Conservation (phyloP, 2,113 vertebrate genomes). For the Tricholaema leucomelas region DNA sequence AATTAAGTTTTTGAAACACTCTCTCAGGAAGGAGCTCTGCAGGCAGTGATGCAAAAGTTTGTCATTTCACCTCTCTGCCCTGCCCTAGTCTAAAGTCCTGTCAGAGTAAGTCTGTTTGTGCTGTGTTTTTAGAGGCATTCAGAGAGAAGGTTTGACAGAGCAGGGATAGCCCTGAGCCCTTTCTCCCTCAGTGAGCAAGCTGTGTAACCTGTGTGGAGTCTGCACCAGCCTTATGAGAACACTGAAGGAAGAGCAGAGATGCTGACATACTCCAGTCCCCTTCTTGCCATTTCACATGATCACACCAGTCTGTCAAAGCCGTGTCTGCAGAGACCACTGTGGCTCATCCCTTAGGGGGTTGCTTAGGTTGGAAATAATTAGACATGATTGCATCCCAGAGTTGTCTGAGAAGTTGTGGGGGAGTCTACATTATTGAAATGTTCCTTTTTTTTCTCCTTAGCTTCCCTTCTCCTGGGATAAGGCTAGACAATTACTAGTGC, state of each 20-base stretch:
- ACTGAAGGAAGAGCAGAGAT: not conserved
- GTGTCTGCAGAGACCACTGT: not conserved
- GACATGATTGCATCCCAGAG: not conserved
- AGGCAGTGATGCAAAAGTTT: conserved; percentile 19
- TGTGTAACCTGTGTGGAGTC: not conserved
- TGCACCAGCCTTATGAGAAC: not conserved
- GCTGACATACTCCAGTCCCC: not conserved
- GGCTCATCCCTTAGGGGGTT: not conserved
- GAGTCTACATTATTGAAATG: not conserved
- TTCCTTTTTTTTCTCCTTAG: not conserved
- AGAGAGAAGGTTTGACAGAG: not conserved
- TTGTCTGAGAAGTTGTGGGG: not conserved
- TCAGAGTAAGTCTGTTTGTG: conserved; percentile 2
- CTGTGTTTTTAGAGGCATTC: not conserved
- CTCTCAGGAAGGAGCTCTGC: conserved; percentile 13
- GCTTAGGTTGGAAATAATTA: not conserved
- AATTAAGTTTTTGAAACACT: not conserved
- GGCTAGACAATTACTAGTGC: not conserved
- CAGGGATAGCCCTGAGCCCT: not conserved
- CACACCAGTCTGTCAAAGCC: not conserved
- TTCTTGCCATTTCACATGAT: not conserved
- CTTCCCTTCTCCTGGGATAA: not conserved
- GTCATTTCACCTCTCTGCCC: conserved; percentile 5
- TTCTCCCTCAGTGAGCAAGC: not conserved
- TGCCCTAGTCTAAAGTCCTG: not conserved